Base-by-base conservation (phyloP, 2,113 vertebrate species). In the Datnioides undecimradiatus region DNA sequence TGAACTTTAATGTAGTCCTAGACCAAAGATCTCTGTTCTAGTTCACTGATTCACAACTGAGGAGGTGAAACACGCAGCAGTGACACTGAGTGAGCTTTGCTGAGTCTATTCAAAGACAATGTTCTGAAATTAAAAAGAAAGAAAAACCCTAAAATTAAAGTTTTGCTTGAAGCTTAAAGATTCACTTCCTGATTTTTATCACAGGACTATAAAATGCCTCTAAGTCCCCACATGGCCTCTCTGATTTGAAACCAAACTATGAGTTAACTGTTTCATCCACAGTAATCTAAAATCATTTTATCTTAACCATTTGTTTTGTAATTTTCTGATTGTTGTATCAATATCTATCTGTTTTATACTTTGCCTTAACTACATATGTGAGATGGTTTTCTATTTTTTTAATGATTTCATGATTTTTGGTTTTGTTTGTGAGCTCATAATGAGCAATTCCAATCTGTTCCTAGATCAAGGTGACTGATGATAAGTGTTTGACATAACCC, bases 111-210 rank as follows among this genome's bases (percentile, higher is more conserved):
- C 2, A 54, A 62, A 76, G 27, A 57, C 62, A 74, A 25, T 10
- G 2, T 67, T 65, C 5, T 13, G 63, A 68, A 49, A 27, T 13
- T 23, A 3, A 31, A 34, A 60, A 58, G 36, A 34, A 19, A 27
- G 1, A 27, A 33, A 34, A 75, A 40, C 1, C 2, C 33, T 29
- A 31, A 74, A 68, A 75, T 60, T 48, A 45, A 58, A 55, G 17
- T 33, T 45, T 55, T 88, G 77, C 36, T 77, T 85, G 62, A 55
- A 80, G 75, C 77, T 52, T 43, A 80, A 49, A 90, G 79, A 85
- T 73, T 87, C 87, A 90, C 79, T 90, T 92, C 88, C 87, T 82
- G 57, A 82, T 85, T 89, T 82, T 66, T 45, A 36, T 75, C 27
- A 48, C 38, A 51, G n/a, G 68, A 81, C 43, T 64, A 55, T 69